Conservation (phyloP, 1,140 invertebrate species). For the Listronotus oregonensis region DNA sequence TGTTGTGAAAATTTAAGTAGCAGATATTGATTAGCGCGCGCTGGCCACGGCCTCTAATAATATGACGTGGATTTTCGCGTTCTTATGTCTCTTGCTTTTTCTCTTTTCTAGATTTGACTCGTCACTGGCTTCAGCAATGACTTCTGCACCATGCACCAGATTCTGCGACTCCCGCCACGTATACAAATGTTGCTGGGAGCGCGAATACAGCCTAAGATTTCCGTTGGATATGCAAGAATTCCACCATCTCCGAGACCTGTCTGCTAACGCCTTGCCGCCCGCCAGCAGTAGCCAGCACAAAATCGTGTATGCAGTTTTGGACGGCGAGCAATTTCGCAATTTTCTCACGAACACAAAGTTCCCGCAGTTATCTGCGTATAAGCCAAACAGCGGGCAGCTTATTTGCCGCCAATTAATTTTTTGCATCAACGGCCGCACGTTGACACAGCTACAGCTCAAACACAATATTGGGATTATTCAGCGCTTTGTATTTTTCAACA, state of each 20-base stretch:
- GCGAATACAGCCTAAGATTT: constrained; percentile 1
- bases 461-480: too few relatives aligned
- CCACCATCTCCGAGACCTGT: background rate
- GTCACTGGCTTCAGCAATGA: constrained; percentile 1
- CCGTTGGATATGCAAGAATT: background rate
- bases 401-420: background rate
- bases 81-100: constrained; percentile 1
- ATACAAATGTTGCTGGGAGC: background rate
- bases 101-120: constrained; percentile 1
- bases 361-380: too few relatives aligned
- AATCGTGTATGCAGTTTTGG: background rate
- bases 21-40: too few relatives aligned
- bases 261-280: background rate
- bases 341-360: background rate
- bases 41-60: constrained; percentile 1
- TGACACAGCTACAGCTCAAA: too few relatives aligned
- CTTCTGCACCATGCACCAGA: constrained; percentile 1
- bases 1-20: too few relatives aligned
- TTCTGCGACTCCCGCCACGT: constrained; percentile 1
- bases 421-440: too few relatives aligned
- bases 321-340: background rate
- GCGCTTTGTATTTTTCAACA: too few relatives aligned
- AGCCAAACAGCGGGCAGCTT: background rate
- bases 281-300: background rate
- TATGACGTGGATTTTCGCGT: constrained; percentile 1